A percentile compares a stretch with the other conserved stretches of the same genome.
These are phyloP conservation scores for Andrena marginata DNA, from an alignment of 2,888 invertebrate species.

Conservation along the genomic window DNA sequence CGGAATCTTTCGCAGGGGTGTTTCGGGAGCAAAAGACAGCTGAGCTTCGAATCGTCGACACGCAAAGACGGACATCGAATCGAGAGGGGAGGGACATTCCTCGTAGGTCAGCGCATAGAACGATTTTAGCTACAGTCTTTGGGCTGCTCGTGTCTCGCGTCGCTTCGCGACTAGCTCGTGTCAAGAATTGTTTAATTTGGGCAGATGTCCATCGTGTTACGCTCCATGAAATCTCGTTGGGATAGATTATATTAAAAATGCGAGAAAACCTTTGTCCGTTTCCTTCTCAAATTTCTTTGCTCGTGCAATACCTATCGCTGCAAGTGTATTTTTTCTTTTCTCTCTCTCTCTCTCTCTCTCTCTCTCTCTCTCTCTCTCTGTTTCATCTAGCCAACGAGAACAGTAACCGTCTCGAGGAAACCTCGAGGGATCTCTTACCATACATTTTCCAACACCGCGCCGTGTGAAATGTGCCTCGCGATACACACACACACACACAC, in stretches of 20 bases:
- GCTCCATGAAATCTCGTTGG: neutral
- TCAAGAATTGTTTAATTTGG: slow-evolving; percentile 30
- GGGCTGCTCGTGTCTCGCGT: slow-evolving; percentile 62
- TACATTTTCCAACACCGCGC: neutral
- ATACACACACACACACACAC: neutral
- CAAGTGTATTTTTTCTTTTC: neutral
- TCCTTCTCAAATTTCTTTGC: neutral
- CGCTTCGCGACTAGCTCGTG: slow-evolving; percentile 34
- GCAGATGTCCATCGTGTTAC: slow-evolving; percentile 2
- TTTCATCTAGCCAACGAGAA: neutral
- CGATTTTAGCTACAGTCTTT: slow-evolving; percentile 80
- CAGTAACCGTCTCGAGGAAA: neutral
- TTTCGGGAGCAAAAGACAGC: slow-evolving; percentile 28
- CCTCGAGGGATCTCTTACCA: neutral
- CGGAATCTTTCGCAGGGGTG: slow-evolving; percentile 8
- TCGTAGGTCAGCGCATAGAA: slow-evolving; percentile 77
- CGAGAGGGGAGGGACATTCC: slow-evolving; percentile 72
- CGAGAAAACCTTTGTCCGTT: neutral
- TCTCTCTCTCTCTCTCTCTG: neutral
- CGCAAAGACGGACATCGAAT: slow-evolving; percentile 69
- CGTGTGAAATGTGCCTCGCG: slow-evolving; percentile 17
- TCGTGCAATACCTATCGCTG: neutral
- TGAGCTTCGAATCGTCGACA: slow-evolving; percentile 34
- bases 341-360: neutral
- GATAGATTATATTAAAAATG: neutral